Percentiles rank a stretch among this genome's conserved stretches.
These are phyloP conservation scores for Scaptomyza flava DNA, from an alignment of 2,888 invertebrate genomes.

Conservation along the genomic window DNA sequence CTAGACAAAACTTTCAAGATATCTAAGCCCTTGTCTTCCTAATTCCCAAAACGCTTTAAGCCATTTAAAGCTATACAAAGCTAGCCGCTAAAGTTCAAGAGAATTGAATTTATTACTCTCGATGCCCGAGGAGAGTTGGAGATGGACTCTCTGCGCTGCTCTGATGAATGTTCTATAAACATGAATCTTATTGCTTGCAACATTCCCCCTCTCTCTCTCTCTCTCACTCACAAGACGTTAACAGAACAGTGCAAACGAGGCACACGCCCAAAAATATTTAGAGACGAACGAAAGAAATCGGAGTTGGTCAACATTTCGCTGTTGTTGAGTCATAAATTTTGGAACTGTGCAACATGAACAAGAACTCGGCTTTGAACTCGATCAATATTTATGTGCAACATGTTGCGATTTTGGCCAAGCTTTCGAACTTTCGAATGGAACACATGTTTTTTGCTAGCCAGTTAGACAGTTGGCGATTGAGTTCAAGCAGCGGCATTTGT, in stretches of 20 bases:
- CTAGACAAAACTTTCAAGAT: neutral
- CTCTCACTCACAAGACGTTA: too few species aligned
- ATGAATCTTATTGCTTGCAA: slow-evolving; percentile 21
- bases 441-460: slow-evolving; percentile 10
- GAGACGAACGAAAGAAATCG: slow-evolving; percentile 13
- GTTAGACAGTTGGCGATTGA: neutral
- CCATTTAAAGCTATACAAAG: slow-evolving; percentile 1
- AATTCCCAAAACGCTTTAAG: neutral
- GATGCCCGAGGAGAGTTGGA: slow-evolving; percentile 1
- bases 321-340: slow-evolving; percentile 67
- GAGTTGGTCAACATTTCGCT: slow-evolving; percentile 45
- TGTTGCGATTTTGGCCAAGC: slow-evolving; percentile 67
- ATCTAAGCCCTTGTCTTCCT: neutral
- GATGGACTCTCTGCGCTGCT: neutral
- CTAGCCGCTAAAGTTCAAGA: neutral
- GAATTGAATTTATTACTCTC: slow-evolving; percentile 1
- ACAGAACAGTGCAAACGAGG: slow-evolving; percentile 10
- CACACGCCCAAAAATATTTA: slow-evolving; percentile 65
- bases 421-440: slow-evolving; percentile 38
- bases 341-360: slow-evolving; percentile 21
- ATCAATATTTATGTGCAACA: slow-evolving; percentile 68
- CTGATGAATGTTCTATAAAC: neutral
- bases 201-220: neutral
- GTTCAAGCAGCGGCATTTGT: slow-evolving; percentile 59
- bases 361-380: slow-evolving; percentile 70